These are phyloP conservation scores for Fringilla coelebs DNA, from an alignment of 2,797 vertebrate species.

Conservation along the genomic window DNA sequence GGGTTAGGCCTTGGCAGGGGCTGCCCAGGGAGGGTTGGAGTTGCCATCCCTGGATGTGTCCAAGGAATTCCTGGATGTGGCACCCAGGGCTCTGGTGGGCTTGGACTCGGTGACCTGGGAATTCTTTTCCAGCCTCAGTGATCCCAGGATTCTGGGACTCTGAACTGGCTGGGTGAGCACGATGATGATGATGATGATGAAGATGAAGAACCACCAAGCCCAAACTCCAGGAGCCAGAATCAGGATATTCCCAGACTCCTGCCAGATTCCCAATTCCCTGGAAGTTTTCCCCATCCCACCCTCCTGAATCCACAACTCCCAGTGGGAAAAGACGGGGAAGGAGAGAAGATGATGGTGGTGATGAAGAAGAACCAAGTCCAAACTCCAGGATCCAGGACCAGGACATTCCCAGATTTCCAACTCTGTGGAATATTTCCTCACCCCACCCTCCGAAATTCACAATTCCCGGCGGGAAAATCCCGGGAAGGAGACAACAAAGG, in stretches of 20 bases:
- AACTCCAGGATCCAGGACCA: neutral
- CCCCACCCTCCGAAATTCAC: neutral
- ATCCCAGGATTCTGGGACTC: neutral
- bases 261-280: neutral
- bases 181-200: neutral
- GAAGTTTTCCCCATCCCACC: neutral
- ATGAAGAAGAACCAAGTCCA: neutral
- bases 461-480: neutral
- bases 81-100: no score
- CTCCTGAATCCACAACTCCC: neutral
- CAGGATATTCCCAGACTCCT: no score
- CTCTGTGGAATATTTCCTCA: neutral
- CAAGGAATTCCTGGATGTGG: neutral
- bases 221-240: no score
- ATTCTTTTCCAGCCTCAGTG: neutral
- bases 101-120: neutral
- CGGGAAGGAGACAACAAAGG: neutral
- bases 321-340: neutral
- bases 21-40: neutral
- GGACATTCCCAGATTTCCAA: neutral
- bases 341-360: neutral
- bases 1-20: neutral
- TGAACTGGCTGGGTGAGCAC: no score
- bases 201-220: no score
- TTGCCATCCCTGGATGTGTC: rapidly evolving